Percentiles rank a stretch among this genome's conserved stretches.
Evolutionary conservation across 2,888 invertebrate genomes (phyloP).

Genomic region (Microctonus aethiopoides): DNA sequence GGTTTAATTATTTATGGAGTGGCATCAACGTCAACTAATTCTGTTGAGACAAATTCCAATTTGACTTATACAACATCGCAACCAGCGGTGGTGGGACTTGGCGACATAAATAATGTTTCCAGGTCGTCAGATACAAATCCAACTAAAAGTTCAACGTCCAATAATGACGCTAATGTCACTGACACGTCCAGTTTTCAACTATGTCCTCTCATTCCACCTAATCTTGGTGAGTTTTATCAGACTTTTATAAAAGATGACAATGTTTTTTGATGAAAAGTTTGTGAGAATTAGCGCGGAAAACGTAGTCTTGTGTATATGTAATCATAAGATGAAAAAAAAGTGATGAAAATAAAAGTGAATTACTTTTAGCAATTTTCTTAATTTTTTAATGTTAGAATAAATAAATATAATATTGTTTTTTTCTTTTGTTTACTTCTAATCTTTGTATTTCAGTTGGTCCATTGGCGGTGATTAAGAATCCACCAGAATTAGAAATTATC

Average conservation of each 20-base stretch:
- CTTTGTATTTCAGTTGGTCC: slow-evolving; percentile 72
- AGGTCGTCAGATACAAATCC: slow-evolving; percentile 44
- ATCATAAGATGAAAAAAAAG: neutral
- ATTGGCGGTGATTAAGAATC: slow-evolving; percentile 75
- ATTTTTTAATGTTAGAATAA: neutral
- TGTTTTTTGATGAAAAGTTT: neutral
- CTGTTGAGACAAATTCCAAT: slow-evolving; percentile 40
- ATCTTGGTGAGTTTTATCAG: slow-evolving; percentile 71
- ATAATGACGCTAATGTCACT: slow-evolving; percentile 45
- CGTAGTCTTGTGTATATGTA: no score
- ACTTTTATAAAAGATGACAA: slow-evolving; percentile 2
- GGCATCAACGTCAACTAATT: slow-evolving; percentile 47
- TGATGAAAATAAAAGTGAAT: neutral
- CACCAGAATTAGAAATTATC: slow-evolving; percentile 74
- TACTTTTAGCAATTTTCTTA: neutral
- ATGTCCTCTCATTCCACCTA: slow-evolving; percentile 75
- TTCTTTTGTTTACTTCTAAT: slow-evolving; percentile 7
- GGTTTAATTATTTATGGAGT: slow-evolving; percentile 63
- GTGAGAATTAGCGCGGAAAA: neutral
- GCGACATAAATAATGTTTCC: slow-evolving; percentile 47
- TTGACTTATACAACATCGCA: slow-evolving; percentile 42
- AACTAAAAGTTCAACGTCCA: slow-evolving; percentile 39
- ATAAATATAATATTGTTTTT: no score
- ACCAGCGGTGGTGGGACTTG: slow-evolving; percentile 38
- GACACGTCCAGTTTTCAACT: slow-evolving; percentile 60